Conservation (phyloP, 2,113 vertebrate species). For the Stegastes partitus region DNA sequence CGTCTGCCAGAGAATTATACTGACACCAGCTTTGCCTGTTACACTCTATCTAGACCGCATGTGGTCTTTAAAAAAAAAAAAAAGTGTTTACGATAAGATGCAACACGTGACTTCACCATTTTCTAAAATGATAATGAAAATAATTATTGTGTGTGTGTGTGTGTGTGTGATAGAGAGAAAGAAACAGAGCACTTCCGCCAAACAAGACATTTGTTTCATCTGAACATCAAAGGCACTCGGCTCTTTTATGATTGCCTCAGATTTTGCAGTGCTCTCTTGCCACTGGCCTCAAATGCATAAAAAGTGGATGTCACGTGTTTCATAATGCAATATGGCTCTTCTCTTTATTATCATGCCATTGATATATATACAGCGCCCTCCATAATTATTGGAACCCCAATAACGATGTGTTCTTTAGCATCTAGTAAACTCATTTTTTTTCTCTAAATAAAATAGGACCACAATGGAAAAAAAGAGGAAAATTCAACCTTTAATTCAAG, state of each 20-base stretch:
- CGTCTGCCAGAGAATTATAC: not conserved
- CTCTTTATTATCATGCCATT: slow-evolving; percentile 2
- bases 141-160: slow-evolving; percentile 4
- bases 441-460: too few relatives aligned
- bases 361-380: too few relatives aligned
- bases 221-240: slow-evolving; percentile 68
- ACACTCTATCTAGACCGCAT: not conserved
- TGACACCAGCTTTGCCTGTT: not conserved
- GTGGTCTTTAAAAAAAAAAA: not conserved
- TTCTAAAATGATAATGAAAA: slow-evolving; percentile 37
- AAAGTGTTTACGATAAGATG: not conserved
- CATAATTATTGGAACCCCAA: too few relatives aligned
- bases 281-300: slow-evolving; percentile 47
- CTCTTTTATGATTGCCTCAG: slow-evolving; percentile 67
- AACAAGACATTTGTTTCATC: slow-evolving; percentile 73
- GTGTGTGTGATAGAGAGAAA: slow-evolving; percentile 15
- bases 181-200: slow-evolving; percentile 38
- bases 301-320: slow-evolving; percentile 1
- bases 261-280: slow-evolving; percentile 49
- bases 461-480: too few relatives aligned
- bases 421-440: too few relatives aligned
- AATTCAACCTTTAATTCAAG: too few relatives aligned
- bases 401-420: too few relatives aligned
- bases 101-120: slow-evolving; percentile 17
- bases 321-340: slow-evolving; percentile 8